phyloP scores from a whole-genome alignment of 23 tunicate genomes.

The Trididemnum miniatum region DNA sequence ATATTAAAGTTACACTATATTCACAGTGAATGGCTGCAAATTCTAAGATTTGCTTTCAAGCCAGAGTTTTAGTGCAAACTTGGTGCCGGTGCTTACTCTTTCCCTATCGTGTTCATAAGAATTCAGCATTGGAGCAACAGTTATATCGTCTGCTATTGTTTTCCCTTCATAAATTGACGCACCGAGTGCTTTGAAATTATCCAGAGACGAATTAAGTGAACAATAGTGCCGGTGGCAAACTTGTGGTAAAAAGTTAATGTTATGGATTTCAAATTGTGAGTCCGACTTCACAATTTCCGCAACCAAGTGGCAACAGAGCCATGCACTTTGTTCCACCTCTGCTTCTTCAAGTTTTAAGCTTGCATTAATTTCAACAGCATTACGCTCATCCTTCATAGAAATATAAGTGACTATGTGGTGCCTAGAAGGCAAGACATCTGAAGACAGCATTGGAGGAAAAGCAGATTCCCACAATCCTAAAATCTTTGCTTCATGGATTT shows the following conservation, averaged over 20 bases:
- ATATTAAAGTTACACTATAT: too few relatives aligned
- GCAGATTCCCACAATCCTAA: constrained; percentile 84
- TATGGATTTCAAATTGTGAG: background rate
- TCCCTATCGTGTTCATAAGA: constrained; percentile 1
- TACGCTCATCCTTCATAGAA: constrained; percentile 19
- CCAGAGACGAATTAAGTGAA: background rate
- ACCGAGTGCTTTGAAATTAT: constrained; percentile 10
- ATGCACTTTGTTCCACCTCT: constrained; percentile 56
- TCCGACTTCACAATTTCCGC: constrained; percentile 32
- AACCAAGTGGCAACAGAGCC: constrained; percentile 50
- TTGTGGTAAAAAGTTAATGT: background rate
- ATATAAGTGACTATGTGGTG: constrained; percentile 73
- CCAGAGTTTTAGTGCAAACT: constrained; percentile 76
- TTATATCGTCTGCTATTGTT: background rate
- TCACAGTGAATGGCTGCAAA: background rate
- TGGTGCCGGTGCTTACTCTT: constrained; percentile 77
- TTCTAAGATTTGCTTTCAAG: background rate
- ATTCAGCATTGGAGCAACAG: constrained; percentile 12
- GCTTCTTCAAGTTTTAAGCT: constrained; percentile 18
- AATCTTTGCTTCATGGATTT: background rate
- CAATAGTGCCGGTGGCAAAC: background rate
- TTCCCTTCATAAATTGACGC: background rate
- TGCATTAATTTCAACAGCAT: constrained; percentile 40
- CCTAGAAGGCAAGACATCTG: constrained; percentile 35
- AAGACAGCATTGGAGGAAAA: constrained; percentile 42